These are phyloP conservation scores for Diarsia mendica DNA, from an alignment of 2,888 invertebrate species.

Conservation along the genomic window DNA sequence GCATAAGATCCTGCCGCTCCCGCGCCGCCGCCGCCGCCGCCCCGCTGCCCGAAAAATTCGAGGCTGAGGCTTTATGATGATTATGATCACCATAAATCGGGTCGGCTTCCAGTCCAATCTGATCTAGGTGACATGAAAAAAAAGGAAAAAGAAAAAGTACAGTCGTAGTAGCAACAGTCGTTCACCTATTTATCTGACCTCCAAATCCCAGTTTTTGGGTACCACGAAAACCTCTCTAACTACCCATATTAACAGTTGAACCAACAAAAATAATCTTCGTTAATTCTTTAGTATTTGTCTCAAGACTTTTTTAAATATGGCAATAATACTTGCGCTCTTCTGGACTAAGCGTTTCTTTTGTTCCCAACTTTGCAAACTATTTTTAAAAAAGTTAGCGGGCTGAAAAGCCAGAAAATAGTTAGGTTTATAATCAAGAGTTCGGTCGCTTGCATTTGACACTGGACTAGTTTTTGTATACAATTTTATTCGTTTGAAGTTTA, in stretches of 20 bases:
- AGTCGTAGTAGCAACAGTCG: too few relatives aligned
- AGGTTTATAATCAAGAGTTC: neutral
- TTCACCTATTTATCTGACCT: neutral
- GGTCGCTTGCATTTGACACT: conserved; percentile 17
- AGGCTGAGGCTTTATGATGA: too few relatives aligned
- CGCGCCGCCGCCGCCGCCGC: too few relatives aligned
- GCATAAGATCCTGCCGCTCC: too few relatives aligned
- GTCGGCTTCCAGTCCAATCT: neutral
- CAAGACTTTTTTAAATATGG: conserved; percentile 6
- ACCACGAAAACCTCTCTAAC: neutral
- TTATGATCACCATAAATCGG: neutral
- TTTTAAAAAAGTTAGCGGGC: neutral
- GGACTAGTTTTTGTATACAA: neutral
- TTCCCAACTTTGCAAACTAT: conserved; percentile 10
- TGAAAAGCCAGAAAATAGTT: conserved; percentile 18
- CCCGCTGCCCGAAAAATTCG: too few relatives aligned
- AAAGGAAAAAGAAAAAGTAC: too few relatives aligned
- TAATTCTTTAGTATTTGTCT: neutral
- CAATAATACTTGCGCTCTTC: conserved; percentile 8
- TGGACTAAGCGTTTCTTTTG: conserved; percentile 2
- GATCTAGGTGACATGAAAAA: neutral
- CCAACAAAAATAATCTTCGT: neutral
- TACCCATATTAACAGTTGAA: neutral
- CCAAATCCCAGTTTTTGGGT: neutral
- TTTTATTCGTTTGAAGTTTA: neutral